Evolutionary conservation across 1,140 invertebrate genomes (phyloP).

Genomic region (Microplitis demolitor): DNA sequence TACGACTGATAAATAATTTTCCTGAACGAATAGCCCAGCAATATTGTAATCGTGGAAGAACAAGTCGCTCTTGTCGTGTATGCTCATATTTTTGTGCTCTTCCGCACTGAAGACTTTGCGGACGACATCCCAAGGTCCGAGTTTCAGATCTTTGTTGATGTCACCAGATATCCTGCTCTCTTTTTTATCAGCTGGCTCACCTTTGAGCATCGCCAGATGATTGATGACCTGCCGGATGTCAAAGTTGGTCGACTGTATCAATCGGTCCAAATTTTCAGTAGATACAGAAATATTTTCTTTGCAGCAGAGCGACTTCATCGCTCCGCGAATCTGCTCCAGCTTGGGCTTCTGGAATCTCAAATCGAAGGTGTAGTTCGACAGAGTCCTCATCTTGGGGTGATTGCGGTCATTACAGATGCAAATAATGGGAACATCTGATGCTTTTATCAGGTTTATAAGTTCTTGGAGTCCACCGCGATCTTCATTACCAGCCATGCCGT

Average conservation of each 20-base stretch:
- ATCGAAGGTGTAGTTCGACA: conserved; percentile 96
- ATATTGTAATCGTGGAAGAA: conserved; percentile 98
- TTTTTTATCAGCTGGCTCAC: conserved; percentile 60
- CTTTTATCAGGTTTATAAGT: conserved; percentile 91
- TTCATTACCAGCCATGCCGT: conserved; percentile 99
- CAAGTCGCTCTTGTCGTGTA: conserved; percentile 86
- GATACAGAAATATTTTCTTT: conserved; percentile 90
- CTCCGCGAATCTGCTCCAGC: conserved; percentile 87
- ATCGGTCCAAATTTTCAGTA: conserved; percentile 75
- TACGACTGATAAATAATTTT: conserved; percentile 87
- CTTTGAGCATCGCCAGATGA: conserved; percentile 80
- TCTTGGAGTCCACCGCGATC: conserved; percentile 97
- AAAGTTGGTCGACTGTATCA: conserved; percentile 88
- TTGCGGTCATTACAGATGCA: conserved; percentile 99
- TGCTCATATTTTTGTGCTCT: conserved; percentile 81
- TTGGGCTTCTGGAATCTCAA: conserved; percentile 82
- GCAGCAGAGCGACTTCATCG: conserved; percentile 88
- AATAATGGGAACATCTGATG: conserved; percentile 88
- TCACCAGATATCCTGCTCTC: conserved; percentile 62
- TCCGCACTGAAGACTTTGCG: conserved; percentile 85
- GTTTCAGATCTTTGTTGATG: conserved; percentile 81
- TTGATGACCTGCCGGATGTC: conserved; percentile 94
- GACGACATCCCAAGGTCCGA: conserved; percentile 94
- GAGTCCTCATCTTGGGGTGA: conserved; percentile 90
- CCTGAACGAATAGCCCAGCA: conserved; percentile 94